A percentile compares a stretch with the other conserved stretches of the same genome.
Evolutionary conservation across 2,888 invertebrate genomes (phyloP).

Genomic region (Acanthopleura granulata): DNA sequence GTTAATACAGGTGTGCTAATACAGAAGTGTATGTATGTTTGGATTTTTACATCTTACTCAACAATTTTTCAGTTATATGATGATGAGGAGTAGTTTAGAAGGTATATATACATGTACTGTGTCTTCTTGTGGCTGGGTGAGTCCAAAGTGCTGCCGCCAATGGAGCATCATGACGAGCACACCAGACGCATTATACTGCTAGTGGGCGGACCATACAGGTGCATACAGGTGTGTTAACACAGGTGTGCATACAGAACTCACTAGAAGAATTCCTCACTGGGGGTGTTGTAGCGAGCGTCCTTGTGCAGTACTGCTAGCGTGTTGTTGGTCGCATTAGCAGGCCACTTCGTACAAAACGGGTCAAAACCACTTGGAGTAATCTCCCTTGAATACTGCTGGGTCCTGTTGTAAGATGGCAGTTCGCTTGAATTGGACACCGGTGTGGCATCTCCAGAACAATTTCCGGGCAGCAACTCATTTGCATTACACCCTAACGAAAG

Average conservation of each 20-base stretch:
- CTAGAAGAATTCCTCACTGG: constrained; percentile 63
- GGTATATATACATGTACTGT: no score
- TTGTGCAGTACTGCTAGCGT: background rate
- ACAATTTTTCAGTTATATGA: no score
- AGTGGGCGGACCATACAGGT: no score
- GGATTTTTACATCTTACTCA: no score
- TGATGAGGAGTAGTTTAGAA: no score
- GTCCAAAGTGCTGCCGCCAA: no score
- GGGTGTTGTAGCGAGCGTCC: constrained; percentile 28
- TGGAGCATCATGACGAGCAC: no score
- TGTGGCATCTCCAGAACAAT: background rate
- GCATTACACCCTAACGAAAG: background rate
- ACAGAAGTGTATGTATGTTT: no score
- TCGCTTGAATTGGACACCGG: background rate
- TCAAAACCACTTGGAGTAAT: background rate
- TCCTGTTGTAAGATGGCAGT: background rate
- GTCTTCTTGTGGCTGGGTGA: no score
- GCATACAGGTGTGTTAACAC: background rate
- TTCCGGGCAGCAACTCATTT: background rate
- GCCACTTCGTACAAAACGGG: background rate
- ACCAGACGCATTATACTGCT: no score
- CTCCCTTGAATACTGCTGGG: background rate
- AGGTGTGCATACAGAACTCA: constrained; percentile 25
- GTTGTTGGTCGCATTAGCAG: background rate
- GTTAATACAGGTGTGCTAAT: no score